Evolutionary conservation across 2,888 invertebrate species (phyloP), one percentile per base, ranked within the genome.

Genomic region (Harpalus rufipes): DNA sequence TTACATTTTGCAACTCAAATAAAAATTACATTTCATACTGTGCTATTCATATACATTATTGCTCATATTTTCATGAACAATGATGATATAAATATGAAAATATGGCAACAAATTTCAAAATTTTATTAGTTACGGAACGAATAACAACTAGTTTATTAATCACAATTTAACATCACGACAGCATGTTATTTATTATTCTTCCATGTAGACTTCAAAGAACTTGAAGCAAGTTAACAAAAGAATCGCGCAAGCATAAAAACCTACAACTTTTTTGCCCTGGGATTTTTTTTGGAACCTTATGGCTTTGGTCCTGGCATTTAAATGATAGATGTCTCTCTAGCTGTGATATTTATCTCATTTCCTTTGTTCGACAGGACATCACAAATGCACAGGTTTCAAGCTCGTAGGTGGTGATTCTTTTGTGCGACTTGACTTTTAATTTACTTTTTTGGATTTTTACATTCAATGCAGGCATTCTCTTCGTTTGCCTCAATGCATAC

Each of bases 261-360:
- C 63, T 16, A 59, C 21, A 6, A 61, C 21, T 10, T 63, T 63
- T 63, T 63, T 18, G 8, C 63, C 63, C 25, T 25, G 21, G 12
- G 63, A 21, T 32, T 68, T 68, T 68, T 59, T 68, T 63, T 18
- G 10, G 39, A 14, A 68, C n/a, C 68, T 68, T 68, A 68, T 68
- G 68, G 14, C 39, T 68, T 68, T 68, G 68, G 63, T 63, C 65
- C 51, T 65, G 65, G 51, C 81, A 81, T 63, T 44, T 51, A 68
- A 81, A 65, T 81, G 81, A 81, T 81, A 81, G 81, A 81, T 81
- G 51, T 81, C 80, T 41, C 63, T 68, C 18, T 61, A 16, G 10
- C 21, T 0, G 61, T 61, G 81, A 81, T 63, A 81, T 63, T 81
- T 81, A 81, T 81, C 81, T 63, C 44, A 81, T 81, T 44, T 63